phyloP scores from a whole-genome alignment of 2,888 invertebrate species.

The Caenorhabditis sp. region DNA sequence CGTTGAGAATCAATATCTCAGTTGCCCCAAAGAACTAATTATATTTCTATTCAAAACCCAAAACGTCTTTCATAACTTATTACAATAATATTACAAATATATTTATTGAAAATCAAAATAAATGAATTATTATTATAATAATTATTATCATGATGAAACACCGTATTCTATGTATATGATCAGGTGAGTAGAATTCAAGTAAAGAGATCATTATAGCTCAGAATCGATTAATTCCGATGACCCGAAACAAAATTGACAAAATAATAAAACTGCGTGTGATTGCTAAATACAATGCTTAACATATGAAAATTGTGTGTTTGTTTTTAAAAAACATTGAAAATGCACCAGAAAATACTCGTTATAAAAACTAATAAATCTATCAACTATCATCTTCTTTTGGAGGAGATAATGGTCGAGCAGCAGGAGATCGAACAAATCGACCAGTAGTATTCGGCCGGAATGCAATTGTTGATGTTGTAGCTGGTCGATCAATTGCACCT shows the following conservation, averaged over 20 bases:
- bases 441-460: constrained; percentile 12
- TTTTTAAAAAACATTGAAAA: background rate
- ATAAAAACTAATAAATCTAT: too few species aligned
- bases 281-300: background rate
- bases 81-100: background rate
- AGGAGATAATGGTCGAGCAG: constrained; percentile 28
- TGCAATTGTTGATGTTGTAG: background rate
- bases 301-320: background rate
- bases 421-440: constrained; percentile 24
- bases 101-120: constrained; percentile 2
- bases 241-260: too few species aligned
- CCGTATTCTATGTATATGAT: background rate
- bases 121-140: constrained; percentile 8
- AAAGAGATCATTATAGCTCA: too few species aligned
- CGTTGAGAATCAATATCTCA: constrained; percentile 26
- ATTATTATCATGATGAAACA: background rate
- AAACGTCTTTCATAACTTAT: constrained; percentile 2
- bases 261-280: background rate
- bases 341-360: background rate
- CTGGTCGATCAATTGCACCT: background rate
- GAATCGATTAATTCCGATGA: too few species aligned
- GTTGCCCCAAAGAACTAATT: constrained; percentile 15
- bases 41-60: background rate
- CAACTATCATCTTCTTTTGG: constrained; percentile 8
- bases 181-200: background rate